These are phyloP conservation scores for Pristionchus pacificus DNA, from an alignment of 1,140 invertebrate genomes.

Conservation along the genomic window DNA sequence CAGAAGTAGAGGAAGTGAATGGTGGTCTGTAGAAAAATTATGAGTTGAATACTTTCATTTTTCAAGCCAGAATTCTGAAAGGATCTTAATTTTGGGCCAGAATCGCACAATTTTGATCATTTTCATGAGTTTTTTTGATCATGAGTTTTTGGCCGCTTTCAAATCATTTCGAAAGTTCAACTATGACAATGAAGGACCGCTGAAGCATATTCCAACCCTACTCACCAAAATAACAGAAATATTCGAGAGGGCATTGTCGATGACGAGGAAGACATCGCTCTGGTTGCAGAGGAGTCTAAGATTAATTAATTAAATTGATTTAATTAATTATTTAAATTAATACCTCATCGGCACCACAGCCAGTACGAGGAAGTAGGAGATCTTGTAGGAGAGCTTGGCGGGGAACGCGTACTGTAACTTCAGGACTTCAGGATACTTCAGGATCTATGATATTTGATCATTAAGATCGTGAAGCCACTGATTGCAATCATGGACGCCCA, in stretches of 20 bases:
- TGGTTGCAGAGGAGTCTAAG: slow-evolving; percentile 75
- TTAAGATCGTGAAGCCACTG: not conserved
- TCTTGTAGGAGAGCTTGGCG: slow-evolving; percentile 83
- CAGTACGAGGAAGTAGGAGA: slow-evolving; percentile 64
- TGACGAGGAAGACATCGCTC: slow-evolving; percentile 30
- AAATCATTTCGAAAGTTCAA: too few relatives aligned
- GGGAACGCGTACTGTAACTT: slow-evolving; percentile 74
- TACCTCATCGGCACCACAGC: not conserved
- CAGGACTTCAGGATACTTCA: not conserved
- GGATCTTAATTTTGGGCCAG: too few relatives aligned
- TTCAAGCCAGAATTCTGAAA: too few relatives aligned
- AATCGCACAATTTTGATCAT: too few relatives aligned
- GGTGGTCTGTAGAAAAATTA: too few relatives aligned
- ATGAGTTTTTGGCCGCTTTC: too few relatives aligned
- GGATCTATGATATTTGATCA: not conserved
- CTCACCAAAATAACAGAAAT: slow-evolving; percentile 33
- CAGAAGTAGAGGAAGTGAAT: slow-evolving; percentile 53
- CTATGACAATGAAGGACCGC: too few relatives aligned
- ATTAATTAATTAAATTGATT: not conserved
- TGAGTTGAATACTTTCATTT: too few relatives aligned
- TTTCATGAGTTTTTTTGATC: too few relatives aligned
- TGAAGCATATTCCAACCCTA: too few relatives aligned
- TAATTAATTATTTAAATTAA: not conserved
- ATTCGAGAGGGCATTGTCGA: slow-evolving; percentile 31
- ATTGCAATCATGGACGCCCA: too few relatives aligned